Evolutionary conservation across 2,113 vertebrate species (phyloP), one percentile per base, ranked within the genome.

Genomic region (Pterocles burchelli): DNA sequence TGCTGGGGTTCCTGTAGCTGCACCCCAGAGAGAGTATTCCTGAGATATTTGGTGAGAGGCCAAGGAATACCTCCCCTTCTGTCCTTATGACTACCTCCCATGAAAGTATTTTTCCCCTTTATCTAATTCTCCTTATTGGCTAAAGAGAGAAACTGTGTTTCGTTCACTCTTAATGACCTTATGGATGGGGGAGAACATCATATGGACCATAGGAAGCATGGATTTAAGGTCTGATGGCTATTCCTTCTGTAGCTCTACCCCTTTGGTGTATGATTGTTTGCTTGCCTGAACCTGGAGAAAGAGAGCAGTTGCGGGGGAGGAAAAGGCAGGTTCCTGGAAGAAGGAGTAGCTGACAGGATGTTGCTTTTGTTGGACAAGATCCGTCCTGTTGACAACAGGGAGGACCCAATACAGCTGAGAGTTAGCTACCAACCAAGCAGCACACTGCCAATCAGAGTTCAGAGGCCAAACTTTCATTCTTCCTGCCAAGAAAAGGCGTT

Each of bases 301-400:
- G 52, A 89, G 73, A 96, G 87, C 58, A 91, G 41, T 58, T 91
- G 89, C 2, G 58, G 77, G 87, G 91, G 81, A 92, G 87, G 77
- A 70, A 72, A 89, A 94, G 54, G 66, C 93, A 95, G 89, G 91
- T 97, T 96, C 95, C 94, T 96, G 96, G 95, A 95, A 95, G 85
- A 96, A 96, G 93, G 81, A 97, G 89, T 82, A 96, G 66, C 91
- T 93, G 81, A 95, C 89, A 95, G 94, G 91, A 96, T 89, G 89
- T 94, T 97, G 95, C 81, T 96, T 95, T 96, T 96, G 77, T 95
- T 97, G 95, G 94, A 97, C 86, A 79, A 85, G 84, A 93, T 89
- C 67, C 0, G 2, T 97, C 74, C 74, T 96, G 95, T 93, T 96
- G 93, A 96, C 84, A 89, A 82, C 91, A 91, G 74, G 87, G 93